Evolutionary conservation across 2,797 vertebrate species (phyloP), one percentile per base, ranked within the genome.

Genomic region (Heliangelus exortis): DNA sequence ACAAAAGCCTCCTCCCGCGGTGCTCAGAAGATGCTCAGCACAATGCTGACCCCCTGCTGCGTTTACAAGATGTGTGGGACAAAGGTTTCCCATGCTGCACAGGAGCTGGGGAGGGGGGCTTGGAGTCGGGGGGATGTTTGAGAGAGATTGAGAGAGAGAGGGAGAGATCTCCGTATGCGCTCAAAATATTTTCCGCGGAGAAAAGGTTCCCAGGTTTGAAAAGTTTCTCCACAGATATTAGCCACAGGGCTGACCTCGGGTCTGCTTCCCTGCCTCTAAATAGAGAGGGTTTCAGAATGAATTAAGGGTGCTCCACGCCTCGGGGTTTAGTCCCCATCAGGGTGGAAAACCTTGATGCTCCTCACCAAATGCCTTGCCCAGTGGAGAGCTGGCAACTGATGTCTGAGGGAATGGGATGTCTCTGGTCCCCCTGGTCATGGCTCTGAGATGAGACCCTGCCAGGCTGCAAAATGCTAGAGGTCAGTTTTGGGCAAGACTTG

Each of bases 21-120:
- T 31, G 86, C 85, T 95, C 86, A 84, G 91, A 95, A 89, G 93
- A 84, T 89, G 82, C 23, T 2, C 2, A 3, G 80, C 82, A 97
- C 94, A 96, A 94, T 86, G 84, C 76, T 84, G 90, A 36, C 28
- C 81, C 45, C 93, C 88, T 2, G n/a, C 81, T 0, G 59, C 19
- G 36, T 82, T 82, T 81, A 96, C 88, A 96, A 93, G 91, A 95
- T 71, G 78, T 58, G 73, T 68, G 93, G 92, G 93, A 96, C 91
- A 96, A 96, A 96, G 81, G 66, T 80, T 96, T 96, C 68, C 79
- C 63, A 45, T 51, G 87, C 82, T 77, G 87, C 80, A 25, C 53
- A 31, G 79, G 68, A 88, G 78, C 43, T 11, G 29, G 47, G 47
- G 43, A 6, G 54, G 34, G 34, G 34, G 34, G 34, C 34, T 34